A percentile compares a stretch with the other conserved stretches of the same genome.
These are phyloP conservation scores for Gallinago jamesoni DNA, from an alignment of 2,113 vertebrate species.

Conservation along the genomic window DNA sequence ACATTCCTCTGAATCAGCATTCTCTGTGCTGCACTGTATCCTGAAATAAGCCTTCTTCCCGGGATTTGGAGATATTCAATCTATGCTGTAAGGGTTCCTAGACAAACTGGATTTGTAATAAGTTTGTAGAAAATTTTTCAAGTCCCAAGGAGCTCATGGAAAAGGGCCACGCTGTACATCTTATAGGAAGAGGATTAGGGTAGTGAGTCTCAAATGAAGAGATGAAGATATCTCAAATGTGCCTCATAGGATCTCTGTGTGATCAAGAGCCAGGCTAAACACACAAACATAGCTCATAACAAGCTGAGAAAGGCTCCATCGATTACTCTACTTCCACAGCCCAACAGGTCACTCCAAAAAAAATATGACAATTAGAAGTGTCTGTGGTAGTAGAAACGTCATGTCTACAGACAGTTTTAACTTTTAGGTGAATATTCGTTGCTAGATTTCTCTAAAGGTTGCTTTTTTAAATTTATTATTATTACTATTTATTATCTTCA, in stretches of 20 bases:
- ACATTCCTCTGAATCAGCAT: not conserved
- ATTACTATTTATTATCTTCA: not conserved
- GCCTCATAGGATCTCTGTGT: not conserved
- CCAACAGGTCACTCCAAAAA: not conserved
- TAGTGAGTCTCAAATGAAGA: not conserved
- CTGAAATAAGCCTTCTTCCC: not conserved
- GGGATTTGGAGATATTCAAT: not conserved
- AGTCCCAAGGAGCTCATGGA: not conserved
- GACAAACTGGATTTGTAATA: not conserved
- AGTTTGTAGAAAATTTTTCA: not conserved
- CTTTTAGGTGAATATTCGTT: not conserved
- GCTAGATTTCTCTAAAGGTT: not conserved
- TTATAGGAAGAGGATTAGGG: not conserved
- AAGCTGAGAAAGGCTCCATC: not conserved
- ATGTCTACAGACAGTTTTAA: not conserved
- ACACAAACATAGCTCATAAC: not conserved
- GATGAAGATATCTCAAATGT: too few relatives aligned
- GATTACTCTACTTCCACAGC: not conserved
- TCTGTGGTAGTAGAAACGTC: not conserved
- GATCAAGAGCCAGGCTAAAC: not conserved
- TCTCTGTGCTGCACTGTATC: not conserved
- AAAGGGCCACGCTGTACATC: fast-evolving
- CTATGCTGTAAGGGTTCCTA: not conserved
- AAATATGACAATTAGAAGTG: not conserved
- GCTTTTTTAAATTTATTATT: not conserved